A percentile compares a stretch with the other conserved stretches of the same genome.
These are phyloP conservation scores for Megalonaias nervosa DNA, from an alignment of 1,140 invertebrate genomes.

Conservation along the genomic window DNA sequence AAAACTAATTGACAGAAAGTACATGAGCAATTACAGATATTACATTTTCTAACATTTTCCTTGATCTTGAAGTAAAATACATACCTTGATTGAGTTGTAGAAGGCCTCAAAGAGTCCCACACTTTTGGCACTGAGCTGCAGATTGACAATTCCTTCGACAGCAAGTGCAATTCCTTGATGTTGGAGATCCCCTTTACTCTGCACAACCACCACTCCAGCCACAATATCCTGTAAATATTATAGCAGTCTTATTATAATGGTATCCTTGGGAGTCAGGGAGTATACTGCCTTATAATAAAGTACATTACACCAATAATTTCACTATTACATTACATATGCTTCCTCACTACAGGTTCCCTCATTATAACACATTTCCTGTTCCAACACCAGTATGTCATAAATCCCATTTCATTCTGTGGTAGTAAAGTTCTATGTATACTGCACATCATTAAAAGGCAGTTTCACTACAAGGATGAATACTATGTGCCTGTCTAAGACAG, in stretches of 20 bases:
- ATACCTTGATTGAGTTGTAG: conserved; percentile 85
- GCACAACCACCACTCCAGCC: conserved; percentile 85
- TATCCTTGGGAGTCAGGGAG: background rate
- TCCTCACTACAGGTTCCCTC: too few species aligned
- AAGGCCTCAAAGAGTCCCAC: conserved; percentile 96
- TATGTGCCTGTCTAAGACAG: too few species aligned
- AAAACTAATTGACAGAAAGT: background rate
- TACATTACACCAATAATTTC: too few species aligned
- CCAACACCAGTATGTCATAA: too few species aligned
- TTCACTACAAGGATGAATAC: too few species aligned
- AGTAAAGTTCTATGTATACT: too few species aligned
- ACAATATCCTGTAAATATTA: conserved; percentile 81
- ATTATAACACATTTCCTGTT: too few species aligned
- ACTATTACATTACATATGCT: too few species aligned
- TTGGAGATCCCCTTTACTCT: conserved; percentile 85
- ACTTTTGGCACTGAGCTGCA: conserved; percentile 95
- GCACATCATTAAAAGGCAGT: too few species aligned
- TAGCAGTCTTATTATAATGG: background rate
- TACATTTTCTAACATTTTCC: too few species aligned
- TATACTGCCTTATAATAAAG: too few species aligned
- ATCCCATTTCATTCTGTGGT: too few species aligned
- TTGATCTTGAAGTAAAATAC: background rate
- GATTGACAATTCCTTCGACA: conserved; percentile 90
- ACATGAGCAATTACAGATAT: background rate
- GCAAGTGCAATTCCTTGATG: conserved; percentile 92